Base-by-base conservation (phyloP, 2,113 vertebrate genomes). In the Puffinus mauretanicus region DNA sequence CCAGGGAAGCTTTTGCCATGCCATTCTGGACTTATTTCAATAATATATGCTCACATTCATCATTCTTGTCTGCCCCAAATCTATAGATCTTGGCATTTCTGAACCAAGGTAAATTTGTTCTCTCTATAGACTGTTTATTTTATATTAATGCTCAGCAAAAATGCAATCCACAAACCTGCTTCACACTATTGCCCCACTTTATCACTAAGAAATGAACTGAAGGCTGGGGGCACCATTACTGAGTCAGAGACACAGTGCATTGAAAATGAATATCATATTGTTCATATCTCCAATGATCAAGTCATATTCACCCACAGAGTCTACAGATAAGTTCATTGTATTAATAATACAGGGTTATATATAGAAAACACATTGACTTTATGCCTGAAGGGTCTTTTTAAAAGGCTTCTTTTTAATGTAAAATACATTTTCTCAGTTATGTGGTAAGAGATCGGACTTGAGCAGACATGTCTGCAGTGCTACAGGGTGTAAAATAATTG, bases 401-500 rank as follows among this genome's bases (percentile, higher is more conserved):
- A 86, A 96, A 97, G 86, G 11, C 47, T 88, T 71, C 93, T 96
- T 97, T 97, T 95, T 95, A 96, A 96, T 96, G 97, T 96, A 96
- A 98, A 98, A 95, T 91, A 88, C 85, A 85, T 95, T 94, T 94
- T 95, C 90, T 97, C 80, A 66, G 94, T 88, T 83, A 62, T 14
- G 87, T 70, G 81, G 82, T 89, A 88, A 64, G 70, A 94, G 89
- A 97, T 36, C 1, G 66, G 92, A 96, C 95, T 93, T 96, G 95
- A 98, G 94, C 92, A 96, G 93, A 91, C 75, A 82, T 34, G 93
- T 80, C 92, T 86, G 64, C 81, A 92, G 73, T 70, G 97, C 98
- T 97, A 96, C 73, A 52, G 96, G 97, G 96, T 96, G 93, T 94
- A 95, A 97, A 98, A 97, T 98, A 97, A 98, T 97, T 97, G 97